Conservation (phyloP, 2,113 vertebrate species). For the Micronycteris hirsuta region DNA sequence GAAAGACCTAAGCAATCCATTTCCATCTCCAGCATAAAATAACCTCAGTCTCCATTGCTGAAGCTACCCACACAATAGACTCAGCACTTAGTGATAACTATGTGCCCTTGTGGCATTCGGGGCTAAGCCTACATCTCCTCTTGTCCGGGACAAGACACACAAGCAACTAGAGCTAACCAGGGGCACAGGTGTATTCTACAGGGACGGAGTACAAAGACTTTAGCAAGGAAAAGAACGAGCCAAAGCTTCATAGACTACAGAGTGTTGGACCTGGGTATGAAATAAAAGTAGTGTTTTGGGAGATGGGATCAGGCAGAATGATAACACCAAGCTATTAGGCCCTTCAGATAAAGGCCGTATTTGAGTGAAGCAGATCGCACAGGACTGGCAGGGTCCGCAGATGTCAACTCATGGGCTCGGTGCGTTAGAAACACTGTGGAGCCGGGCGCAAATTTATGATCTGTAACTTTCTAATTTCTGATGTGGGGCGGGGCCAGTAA, state of each 20-base stretch:
- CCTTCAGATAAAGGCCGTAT: background rate
- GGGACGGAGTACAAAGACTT: background rate
- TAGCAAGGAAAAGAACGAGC: background rate
- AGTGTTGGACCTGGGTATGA: background rate
- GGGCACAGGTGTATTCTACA: background rate
- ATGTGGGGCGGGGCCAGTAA: background rate
- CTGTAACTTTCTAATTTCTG: background rate
- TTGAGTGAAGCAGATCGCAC: rapidly evolving
- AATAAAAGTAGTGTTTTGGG: background rate
- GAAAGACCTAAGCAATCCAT: background rate
- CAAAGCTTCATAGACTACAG: background rate
- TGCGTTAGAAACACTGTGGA: background rate
- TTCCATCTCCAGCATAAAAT: background rate
- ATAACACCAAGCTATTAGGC: background rate
- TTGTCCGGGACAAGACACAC: background rate
- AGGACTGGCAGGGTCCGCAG: background rate
- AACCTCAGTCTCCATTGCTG: background rate
- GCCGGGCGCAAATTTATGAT: background rate
- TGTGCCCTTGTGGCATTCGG: background rate
- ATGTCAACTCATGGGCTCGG: background rate
- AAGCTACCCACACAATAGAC: background rate
- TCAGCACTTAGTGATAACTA: rapidly evolving
- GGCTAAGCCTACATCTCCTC: background rate
- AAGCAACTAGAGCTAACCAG: background rate
- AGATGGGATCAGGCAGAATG: background rate